Conservation (phyloP, 2,113 vertebrate genomes). For the Salminus brasiliensis region DNA sequence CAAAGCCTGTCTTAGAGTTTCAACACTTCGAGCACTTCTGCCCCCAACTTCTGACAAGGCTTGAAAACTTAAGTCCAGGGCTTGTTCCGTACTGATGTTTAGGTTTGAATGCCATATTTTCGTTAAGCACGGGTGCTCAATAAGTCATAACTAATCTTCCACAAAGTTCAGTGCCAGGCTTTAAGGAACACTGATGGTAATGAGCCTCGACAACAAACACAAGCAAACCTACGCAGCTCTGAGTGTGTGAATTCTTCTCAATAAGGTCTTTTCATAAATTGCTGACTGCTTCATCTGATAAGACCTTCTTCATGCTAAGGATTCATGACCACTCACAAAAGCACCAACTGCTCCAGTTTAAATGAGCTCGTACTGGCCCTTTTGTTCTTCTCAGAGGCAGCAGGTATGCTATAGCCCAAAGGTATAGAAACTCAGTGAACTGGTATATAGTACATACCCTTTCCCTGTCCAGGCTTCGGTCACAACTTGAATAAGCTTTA, state of each 20-base stretch:
- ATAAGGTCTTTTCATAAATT: conserved; percentile 53
- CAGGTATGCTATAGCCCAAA: not conserved
- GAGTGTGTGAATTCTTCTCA: conserved; percentile 55
- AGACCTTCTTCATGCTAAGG: conserved; percentile 26
- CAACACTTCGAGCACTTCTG: conserved; percentile 41
- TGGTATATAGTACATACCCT: too few relatives aligned
- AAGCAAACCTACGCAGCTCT: conserved; percentile 55
- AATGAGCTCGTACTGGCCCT: not conserved
- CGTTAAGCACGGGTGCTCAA: conserved; percentile 58
- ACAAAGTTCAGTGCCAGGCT: conserved; percentile 58
- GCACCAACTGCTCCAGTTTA: not conserved
- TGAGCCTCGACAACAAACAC: conserved; percentile 64
- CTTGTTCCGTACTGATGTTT: conserved; percentile 57
- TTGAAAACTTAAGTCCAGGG: conserved; percentile 64
- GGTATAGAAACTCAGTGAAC: too few relatives aligned
- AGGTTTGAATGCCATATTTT: conserved; percentile 62
- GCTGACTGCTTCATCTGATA: conserved; percentile 28
- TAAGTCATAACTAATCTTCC: conserved; percentile 63
- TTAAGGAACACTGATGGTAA: conserved; percentile 63
- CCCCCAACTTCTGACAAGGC: conserved; percentile 55
- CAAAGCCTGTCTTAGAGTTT: conserved; percentile 33
- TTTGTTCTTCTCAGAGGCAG: not conserved
- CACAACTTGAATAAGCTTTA: too few relatives aligned
- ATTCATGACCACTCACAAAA: conserved; percentile 22
- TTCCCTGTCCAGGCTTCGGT: too few relatives aligned